Conservation (phyloP, 2,888 invertebrate species). For the Netelia inedita region DNA sequence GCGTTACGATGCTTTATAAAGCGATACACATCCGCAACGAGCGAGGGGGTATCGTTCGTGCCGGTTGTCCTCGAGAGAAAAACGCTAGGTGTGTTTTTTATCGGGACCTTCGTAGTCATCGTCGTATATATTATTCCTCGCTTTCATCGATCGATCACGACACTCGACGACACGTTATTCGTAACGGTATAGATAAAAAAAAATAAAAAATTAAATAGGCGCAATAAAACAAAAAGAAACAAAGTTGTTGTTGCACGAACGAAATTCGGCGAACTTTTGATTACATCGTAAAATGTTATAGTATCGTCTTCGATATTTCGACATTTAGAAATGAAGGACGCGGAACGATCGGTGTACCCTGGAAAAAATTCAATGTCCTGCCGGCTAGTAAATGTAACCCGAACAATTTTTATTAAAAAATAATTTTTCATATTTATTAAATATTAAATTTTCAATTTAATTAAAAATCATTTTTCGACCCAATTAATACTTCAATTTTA, state of each 20-base stretch:
- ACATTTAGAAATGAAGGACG: no score
- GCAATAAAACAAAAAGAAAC: not conserved
- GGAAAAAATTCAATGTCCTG: no score
- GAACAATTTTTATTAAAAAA: no score
- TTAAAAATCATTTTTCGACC: not conserved
- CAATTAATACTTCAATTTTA: conserved; percentile 2
- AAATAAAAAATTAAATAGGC: not conserved
- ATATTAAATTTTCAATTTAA: not conserved
- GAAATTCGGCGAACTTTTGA: no score
- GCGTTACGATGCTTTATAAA: no score
- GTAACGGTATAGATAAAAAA: not conserved
- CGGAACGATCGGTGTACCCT: no score
- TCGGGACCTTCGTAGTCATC: conserved; percentile 66
- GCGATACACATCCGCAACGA: not conserved
- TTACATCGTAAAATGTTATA: no score
- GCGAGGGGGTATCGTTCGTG: conserved; percentile 34
- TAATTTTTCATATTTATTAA: not conserved
- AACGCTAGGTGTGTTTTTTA: conserved; percentile 61
- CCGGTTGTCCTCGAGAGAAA: conserved; percentile 59
- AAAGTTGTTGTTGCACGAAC: not conserved
- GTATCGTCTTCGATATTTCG: no score
- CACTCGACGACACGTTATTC: conserved; percentile 54
- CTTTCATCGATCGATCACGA: conserved; percentile 64
- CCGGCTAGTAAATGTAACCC: no score
- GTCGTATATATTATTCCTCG: conserved; percentile 66